phyloP scores from a whole-genome alignment of 1,140 invertebrate species.

The Mercenaria mercenaria region DNA sequence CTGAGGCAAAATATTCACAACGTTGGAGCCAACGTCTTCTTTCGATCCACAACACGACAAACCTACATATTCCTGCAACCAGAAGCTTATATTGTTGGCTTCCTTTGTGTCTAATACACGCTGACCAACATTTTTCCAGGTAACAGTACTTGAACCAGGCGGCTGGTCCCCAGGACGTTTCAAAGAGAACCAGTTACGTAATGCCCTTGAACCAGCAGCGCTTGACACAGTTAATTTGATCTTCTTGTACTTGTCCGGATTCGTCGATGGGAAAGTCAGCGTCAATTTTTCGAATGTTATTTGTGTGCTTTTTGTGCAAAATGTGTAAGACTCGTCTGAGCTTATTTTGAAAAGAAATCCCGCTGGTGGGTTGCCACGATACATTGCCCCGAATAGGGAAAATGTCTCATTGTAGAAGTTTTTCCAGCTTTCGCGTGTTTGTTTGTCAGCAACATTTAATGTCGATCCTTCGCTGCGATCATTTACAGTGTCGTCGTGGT shows the following conservation, averaged over 20 bases:
- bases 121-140: background rate
- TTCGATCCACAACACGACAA: background rate
- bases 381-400: constrained; percentile 83
- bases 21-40: background rate
- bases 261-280: constrained; percentile 58
- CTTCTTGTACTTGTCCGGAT: background rate
- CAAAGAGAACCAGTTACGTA: background rate
- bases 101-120: background rate
- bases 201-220: background rate
- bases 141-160: background rate
- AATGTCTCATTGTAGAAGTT: constrained; percentile 78
- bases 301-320: constrained; percentile 8
- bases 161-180: background rate
- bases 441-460: constrained; percentile 75
- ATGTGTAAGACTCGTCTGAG: constrained; percentile 37
- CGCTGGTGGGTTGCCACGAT: constrained; percentile 78
- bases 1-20: background rate
- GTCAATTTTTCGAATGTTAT: constrained; percentile 20
- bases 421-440: constrained; percentile 80
- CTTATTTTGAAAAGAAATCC: constrained; percentile 72
- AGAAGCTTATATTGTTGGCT: background rate
- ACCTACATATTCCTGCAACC: background rate
- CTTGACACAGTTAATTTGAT: background rate
- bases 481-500: constrained; percentile 85
- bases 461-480: constrained; percentile 84